Evolutionary conservation across 1,140 invertebrate species (phyloP).

Genomic region (Ceratosolen fusciceps): DNA sequence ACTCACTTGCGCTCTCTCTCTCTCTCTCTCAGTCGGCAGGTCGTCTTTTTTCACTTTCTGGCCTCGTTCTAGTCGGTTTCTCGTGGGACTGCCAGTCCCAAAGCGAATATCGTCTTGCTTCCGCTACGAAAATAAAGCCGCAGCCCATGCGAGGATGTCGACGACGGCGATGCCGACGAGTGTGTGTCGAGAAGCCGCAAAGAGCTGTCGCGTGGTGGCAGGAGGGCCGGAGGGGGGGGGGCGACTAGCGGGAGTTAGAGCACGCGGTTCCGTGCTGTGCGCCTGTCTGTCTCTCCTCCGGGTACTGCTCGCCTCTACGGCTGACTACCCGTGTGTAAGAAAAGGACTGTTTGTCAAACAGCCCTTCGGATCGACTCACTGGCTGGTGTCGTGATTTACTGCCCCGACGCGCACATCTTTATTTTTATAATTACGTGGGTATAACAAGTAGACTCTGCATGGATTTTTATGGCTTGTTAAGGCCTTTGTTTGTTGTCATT

Average conservation of each 20-base stretch:
- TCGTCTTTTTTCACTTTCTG: conserved; percentile 19
- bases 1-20: conserved; percentile 1
- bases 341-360: conserved; percentile 26
- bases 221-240: neutral
- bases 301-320: too few species aligned
- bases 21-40: neutral
- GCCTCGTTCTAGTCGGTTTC: conserved; percentile 21
- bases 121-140: conserved; percentile 48
- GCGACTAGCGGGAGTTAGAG: neutral
- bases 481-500: neutral
- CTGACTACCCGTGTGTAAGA: too few species aligned
- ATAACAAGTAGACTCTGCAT: neutral
- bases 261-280: neutral
- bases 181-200: neutral
- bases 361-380: neutral
- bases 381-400: conserved; percentile 10
- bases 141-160: neutral
- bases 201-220: neutral
- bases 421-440: conserved; percentile 25
- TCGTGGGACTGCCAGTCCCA: conserved; percentile 24
- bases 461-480: conserved; percentile 27
- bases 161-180: neutral
- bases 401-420: neutral
- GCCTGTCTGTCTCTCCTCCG: too few species aligned
- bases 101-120: conserved; percentile 40